Base-by-base conservation (phyloP, 2,888 invertebrate species). In the Hirtodrosophila histrioides region DNA sequence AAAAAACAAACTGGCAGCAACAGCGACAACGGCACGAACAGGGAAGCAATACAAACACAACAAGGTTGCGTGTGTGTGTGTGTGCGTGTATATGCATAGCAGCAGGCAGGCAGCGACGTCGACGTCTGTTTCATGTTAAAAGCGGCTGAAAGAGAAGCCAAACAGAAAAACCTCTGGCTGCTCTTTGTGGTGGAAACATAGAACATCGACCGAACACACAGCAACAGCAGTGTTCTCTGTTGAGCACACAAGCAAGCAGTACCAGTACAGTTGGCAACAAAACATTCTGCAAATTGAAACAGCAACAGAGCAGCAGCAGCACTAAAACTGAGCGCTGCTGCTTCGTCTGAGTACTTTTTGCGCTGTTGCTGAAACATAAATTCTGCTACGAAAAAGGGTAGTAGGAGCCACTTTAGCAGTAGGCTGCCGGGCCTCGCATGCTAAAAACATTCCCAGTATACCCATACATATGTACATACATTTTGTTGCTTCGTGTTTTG, bases 211-310 rank as follows among this genome's bases (percentile, higher is more conserved):
- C 50, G 62, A 27, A 17, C 27, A 49, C 45, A 60, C 70, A 68
- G 70, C 73, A 77, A 64, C 55, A 64, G 63, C 46, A 56, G 62
- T 49, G 62, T 61, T 53, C 29, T 53, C 55, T 63, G 67, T 62
- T 69, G 39, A 49, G 54, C 51, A 43, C 8, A 29, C n/a, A 24
- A 41, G 40, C 24, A n/a, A 23, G 51, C 57, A 35, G 54, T 57
- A 17, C n/a, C 63, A 74, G 89, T 89, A 89, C 89, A 89, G 89
- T 89, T 88, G 89, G 75, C 81, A 77, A 88, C 89, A 89, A 89
- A 89, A 89, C 89, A 89, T 79, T 75, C 74, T 67, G 78, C 82
- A 78, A 73, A 75, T 48, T 53, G 61, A 71, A 73, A 71, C 73
- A 57, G 53, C 61, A 69, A 73, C 81, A 67, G 73, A 61, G 41